These are phyloP conservation scores for Neoarius graeffei DNA, from an alignment of 2,113 vertebrate genomes.

Conservation along the genomic window DNA sequence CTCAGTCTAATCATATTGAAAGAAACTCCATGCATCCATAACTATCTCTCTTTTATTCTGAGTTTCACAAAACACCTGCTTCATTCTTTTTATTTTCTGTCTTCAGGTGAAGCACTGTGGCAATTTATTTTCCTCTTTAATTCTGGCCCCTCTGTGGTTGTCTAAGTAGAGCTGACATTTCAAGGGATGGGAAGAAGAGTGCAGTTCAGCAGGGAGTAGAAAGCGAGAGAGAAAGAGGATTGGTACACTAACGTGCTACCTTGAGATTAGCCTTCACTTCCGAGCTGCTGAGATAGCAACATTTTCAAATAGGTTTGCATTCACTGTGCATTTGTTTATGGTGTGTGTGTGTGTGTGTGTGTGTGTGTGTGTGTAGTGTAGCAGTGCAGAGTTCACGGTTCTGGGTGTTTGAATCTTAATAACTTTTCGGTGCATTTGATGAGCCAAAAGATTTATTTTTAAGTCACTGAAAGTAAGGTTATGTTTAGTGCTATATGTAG, in stretches of 20 bases:
- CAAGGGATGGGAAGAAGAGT: slow-evolving; percentile 36
- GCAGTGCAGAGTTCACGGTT: slow-evolving; percentile 53
- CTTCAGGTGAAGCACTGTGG: slow-evolving; percentile 32
- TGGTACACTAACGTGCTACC: slow-evolving; percentile 56
- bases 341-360: slow-evolving; percentile 20
- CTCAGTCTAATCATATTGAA: slow-evolving; percentile 35
- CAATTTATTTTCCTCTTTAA: slow-evolving; percentile 47
- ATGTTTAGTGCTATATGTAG: not conserved
- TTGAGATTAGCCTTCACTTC: slow-evolving; percentile 67
- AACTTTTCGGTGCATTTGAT: not conserved
- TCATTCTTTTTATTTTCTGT: slow-evolving; percentile 42
- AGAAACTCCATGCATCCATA: slow-evolving; percentile 3
- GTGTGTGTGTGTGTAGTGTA: not conserved
- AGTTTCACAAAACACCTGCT: slow-evolving; percentile 37
- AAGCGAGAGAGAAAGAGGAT: slow-evolving; percentile 3
- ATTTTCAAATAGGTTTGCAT: slow-evolving; percentile 65
- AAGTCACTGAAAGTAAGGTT: not conserved
- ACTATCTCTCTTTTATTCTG: slow-evolving; percentile 7
- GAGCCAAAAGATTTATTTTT: not conserved
- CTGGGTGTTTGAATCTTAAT: slow-evolving; percentile 24
- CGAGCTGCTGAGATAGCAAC: slow-evolving; percentile 66
- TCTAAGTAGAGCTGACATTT: slow-evolving; percentile 53
- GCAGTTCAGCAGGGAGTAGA: slow-evolving; percentile 19
- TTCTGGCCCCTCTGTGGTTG: slow-evolving; percentile 40
- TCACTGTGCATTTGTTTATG: slow-evolving; percentile 56